A percentile compares a stretch with the other conserved stretches of the same genome.
phyloP scores from a whole-genome alignment of 2,113 vertebrate genomes.

The Leptodactylus fuscus region DNA sequence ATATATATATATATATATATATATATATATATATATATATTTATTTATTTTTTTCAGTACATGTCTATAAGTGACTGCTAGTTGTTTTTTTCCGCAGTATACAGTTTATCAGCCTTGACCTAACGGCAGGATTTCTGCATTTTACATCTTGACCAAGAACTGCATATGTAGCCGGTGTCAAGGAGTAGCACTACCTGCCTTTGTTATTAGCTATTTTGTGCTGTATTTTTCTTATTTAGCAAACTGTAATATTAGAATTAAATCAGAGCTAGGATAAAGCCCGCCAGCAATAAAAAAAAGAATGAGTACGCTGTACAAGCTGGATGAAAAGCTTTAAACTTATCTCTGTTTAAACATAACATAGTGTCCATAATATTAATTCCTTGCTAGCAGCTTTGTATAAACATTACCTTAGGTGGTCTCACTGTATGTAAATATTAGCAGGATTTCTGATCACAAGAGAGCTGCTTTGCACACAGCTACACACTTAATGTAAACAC shows the following conservation, averaged over 20 bases:
- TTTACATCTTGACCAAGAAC: neutral
- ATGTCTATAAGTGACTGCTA: no score
- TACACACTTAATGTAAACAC: constrained; percentile 44
- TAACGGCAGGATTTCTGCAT: neutral
- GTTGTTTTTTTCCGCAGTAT: no score
- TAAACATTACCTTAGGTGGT: constrained; percentile 55
- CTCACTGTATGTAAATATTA: constrained; percentile 53
- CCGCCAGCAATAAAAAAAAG: constrained; percentile 9
- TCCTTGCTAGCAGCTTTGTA: constrained; percentile 38
- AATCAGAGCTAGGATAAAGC: neutral
- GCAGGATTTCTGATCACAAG: constrained; percentile 30
- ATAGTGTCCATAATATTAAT: constrained; percentile 53
- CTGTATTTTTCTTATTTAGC: constrained; percentile 13
- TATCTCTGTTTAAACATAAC: constrained; percentile 55
- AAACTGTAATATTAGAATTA: constrained; percentile 25
- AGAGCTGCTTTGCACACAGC: constrained; percentile 19
- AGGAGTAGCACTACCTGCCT: neutral
- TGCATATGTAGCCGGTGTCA: neutral
- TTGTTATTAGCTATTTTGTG: neutral
- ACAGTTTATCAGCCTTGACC: neutral
- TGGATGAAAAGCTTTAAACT: constrained; percentile 30
- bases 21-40: no score
- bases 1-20: no score
- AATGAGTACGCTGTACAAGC: constrained; percentile 26
- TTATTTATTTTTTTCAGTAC: no score